Base-by-base conservation (phyloP, 2,797 vertebrate genomes). In the Orestias chungarensis region DNA sequence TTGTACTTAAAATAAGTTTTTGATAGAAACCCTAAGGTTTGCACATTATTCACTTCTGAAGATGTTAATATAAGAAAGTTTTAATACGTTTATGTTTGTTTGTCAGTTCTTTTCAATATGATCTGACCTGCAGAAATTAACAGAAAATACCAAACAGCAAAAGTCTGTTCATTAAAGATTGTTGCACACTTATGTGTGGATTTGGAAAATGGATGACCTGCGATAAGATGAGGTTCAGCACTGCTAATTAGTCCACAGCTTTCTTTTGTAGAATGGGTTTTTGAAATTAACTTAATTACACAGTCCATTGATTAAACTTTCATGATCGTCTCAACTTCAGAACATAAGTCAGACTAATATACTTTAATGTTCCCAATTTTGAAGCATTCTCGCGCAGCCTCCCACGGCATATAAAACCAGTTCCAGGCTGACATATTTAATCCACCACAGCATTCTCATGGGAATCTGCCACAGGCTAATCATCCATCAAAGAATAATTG, bases 401-500 rank as follows among this genome's bases (percentile, higher is more conserved):
- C 75, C 70, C 73, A 59, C 83, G 75, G 73, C 70, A 81, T 82
- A 82, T 85, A 75, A 76, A 75, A 78, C 61, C 31, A 81, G 76
- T 77, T 77, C 80, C 87, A 74, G 27, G 49, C 73, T 81, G 87
- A 88, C 86, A 81, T 66, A 87, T 72, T 87, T 90, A 89, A 91
- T 91, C 91, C 82, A 66, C 69, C 59, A 25, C 73, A 11, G 64
- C 46, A 64, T 52, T 82, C 88, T 84, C 89, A 71, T 47, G 87
- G 76, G 89, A 81, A 64, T 74, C 73, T 61, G 66, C 68, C 66
- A 62, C 55, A 23, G 69, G 76, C 89, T 90, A 89, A 92, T 89
- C 78, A 75, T 81, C 81, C 86, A 80, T 83, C 81, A 82, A 90
- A 87, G 84, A 89, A 89, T 91, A 91, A 93, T 91, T 91, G 80